Base-by-base conservation (phyloP, 2,888 invertebrate species). In the Spisula subtruncata region DNA sequence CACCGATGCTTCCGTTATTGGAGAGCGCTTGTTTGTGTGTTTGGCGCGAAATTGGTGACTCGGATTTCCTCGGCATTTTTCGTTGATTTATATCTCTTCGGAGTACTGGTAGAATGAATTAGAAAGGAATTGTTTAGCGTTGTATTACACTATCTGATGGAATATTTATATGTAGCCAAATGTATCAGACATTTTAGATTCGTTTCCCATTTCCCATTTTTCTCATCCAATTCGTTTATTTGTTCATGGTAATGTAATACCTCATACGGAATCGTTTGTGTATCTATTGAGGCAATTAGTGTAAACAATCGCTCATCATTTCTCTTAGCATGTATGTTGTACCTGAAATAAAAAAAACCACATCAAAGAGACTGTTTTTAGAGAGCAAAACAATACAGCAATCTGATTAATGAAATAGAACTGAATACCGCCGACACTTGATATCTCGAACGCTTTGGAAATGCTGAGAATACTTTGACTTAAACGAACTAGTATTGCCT, bases 1-100 rank as follows among this genome's bases (percentile, higher is more conserved):
- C 81, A 79, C 90, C 90, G 79, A 90, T 87, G 85, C 66, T 81
- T n/a, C 85, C 86, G 80, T 85, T 85, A 54, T 85, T 80, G 56
- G 85, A 46, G 51, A 54, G 80, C 16, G 16, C 75, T 32, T 20
- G 54, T 56, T 75, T 75, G 75, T 85, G 79, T 35, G 56, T 16
- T 35, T 86, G 60, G 81, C 71, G 81, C 80, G 81, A 71, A 66
- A 71, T 32, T 16, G 48, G 48, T 51, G 85, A 85, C 71, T 88
- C 66, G 81, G 84, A 66, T 81, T 51, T 80, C 16, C 25, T 88
- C 54, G 84, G 84, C 88, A 88, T 88, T 81, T 46, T 88, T 60
- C 32, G 75, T 84, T 25, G 60, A 66, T 66, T 66, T 25, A 6
- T 66, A 66, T 66, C 60, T 10, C 60, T 41, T 41, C 60, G 60